A percentile compares a stretch with the other conserved stretches of the same genome.
phyloP scores from a whole-genome alignment of 2,797 vertebrate species.

The Neoniphon sammara region DNA sequence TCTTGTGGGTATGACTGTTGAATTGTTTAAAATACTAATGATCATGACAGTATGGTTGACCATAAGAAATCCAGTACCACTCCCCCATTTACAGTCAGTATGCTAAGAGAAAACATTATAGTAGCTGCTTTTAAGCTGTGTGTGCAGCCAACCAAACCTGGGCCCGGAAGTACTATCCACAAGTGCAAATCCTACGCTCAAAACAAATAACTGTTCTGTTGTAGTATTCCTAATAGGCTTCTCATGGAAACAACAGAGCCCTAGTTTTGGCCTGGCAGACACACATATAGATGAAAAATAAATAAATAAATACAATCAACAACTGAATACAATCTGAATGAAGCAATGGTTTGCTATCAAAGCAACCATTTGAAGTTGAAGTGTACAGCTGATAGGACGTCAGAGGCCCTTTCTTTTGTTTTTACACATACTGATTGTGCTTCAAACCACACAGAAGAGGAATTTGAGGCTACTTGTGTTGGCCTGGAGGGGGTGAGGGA shows the following conservation, averaged over 20 bases:
- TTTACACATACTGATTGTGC: constrained; percentile 12
- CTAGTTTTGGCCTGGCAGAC: constrained; percentile 9
- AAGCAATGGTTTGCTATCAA: not conserved
- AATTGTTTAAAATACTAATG: not conserved
- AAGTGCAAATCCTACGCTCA: not conserved
- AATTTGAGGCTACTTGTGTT: not conserved
- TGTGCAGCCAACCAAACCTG: not conserved
- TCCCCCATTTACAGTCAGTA: not conserved
- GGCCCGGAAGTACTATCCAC: not conserved
- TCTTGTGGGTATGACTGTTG: not conserved
- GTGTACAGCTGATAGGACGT: not conserved
- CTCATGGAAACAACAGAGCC: not conserved
- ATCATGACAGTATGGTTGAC: not conserved
- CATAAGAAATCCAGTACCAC: no score
- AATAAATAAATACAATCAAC: constrained; percentile 15
- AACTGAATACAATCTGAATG: constrained; percentile 4
- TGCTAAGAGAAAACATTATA: not conserved
- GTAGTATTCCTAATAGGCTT: not conserved
- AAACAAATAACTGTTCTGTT: not conserved
- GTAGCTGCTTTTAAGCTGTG: not conserved
- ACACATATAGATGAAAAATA: not conserved
- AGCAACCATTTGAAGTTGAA: not conserved
- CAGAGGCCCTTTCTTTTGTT: not conserved
- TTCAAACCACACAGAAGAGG: constrained; percentile 19
- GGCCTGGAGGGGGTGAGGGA: not conserved